Conservation (phyloP, 2,888 invertebrate genomes). For the Trypoxylon attenuatum region DNA sequence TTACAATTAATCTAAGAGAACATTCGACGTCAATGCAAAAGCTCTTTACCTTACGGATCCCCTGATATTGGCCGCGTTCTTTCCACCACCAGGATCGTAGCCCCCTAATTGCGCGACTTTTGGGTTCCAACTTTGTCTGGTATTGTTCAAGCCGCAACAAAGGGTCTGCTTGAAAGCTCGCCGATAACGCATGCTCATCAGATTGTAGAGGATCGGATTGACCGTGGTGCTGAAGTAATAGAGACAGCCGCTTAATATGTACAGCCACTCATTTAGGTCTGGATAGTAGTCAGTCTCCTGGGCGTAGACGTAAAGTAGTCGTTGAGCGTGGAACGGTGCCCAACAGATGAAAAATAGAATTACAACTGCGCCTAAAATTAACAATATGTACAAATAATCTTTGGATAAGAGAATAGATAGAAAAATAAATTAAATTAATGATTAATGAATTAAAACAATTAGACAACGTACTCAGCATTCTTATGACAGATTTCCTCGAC, state of each 20-base stretch:
- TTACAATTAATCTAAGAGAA: not conserved
- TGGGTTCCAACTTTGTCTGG: not conserved
- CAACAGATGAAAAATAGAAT: conserved; percentile 96
- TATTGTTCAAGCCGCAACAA: conserved; percentile 75
- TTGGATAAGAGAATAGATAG: not conserved
- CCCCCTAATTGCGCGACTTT: conserved; percentile 9
- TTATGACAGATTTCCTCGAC: conserved; percentile 84
- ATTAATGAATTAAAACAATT: not conserved
- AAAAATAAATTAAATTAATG: not conserved
- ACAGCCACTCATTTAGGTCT: conserved; percentile 85
- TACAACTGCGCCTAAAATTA: conserved; percentile 89
- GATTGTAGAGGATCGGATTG: conserved; percentile 91
- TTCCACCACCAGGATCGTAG: conserved; percentile 9
- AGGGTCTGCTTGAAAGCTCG: conserved; percentile 86
- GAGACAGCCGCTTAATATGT: conserved; percentile 85
- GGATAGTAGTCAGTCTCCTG: conserved; percentile 79
- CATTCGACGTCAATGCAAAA: not conserved
- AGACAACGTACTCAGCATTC: conserved; percentile 84
- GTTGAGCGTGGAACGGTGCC: conserved; percentile 96
- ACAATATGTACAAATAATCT: not conserved
- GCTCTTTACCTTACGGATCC: conserved; percentile 45
- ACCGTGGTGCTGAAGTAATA: conserved; percentile 90
- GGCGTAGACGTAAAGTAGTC: conserved; percentile 88
- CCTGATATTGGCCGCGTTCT: conserved; percentile 21
- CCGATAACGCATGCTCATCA: conserved; percentile 87